phyloP scores from a whole-genome alignment of 2,888 invertebrate species.

The Limnephilus marmoratus region DNA sequence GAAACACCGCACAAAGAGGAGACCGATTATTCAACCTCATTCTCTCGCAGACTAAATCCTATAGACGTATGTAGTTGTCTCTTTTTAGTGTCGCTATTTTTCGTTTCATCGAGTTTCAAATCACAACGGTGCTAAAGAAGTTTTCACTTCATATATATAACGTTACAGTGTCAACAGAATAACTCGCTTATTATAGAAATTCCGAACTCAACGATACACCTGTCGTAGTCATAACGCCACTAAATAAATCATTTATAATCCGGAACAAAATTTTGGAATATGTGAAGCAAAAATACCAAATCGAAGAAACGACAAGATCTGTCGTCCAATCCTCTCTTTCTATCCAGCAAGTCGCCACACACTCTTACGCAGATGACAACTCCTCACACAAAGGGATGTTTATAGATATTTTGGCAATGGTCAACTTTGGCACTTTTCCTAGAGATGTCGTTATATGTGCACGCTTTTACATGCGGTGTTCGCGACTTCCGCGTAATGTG shows the following conservation, averaged over 20 bases:
- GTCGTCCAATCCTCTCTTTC: background rate
- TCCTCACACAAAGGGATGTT: background rate
- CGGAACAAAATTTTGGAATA: background rate
- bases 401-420: background rate
- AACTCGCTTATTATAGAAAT: background rate
- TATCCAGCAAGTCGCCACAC: background rate
- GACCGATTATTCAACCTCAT: no score
- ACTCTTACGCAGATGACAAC: background rate
- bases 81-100: no score
- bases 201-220: background rate
- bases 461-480: background rate
- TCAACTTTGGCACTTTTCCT: constrained; percentile 2
- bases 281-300: background rate
- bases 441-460: constrained; percentile 2
- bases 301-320: background rate
- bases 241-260: background rate
- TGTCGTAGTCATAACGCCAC: background rate
- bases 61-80: no score
- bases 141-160: no score
- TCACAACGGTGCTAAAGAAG: no score
- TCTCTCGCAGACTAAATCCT: no score
- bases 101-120: no score
- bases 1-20: no score
- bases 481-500: background rate
- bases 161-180: background rate